These are phyloP conservation scores for Oncorhynchus gorbuscha DNA, from an alignment of 2,113 vertebrate species.

Conservation along the genomic window DNA sequence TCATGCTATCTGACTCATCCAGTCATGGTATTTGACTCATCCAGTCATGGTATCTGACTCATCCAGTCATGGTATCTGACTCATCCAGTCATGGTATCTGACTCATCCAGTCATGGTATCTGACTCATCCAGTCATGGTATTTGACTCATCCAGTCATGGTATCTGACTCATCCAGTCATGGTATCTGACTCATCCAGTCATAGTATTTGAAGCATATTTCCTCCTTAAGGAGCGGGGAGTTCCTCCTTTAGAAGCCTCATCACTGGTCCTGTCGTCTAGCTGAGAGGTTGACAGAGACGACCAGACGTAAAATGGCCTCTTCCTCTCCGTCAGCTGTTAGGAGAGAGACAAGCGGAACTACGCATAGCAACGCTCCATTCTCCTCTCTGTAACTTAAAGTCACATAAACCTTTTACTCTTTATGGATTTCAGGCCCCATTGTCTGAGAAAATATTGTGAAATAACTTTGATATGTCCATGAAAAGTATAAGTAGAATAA, in stretches of 20 bases:
- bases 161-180: too few relatives aligned
- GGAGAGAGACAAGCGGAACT: constrained; percentile 50
- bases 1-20: too few relatives aligned
- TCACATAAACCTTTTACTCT: constrained; percentile 56
- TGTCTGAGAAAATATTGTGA: constrained; percentile 45
- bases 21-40: too few relatives aligned
- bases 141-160: too few relatives aligned
- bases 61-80: too few relatives aligned
- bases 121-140: too few relatives aligned
- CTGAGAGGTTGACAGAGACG: constrained; percentile 44
- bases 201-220: too few relatives aligned
- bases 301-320: constrained; percentile 37
- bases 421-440: constrained; percentile 54
- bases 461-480: constrained; percentile 37
- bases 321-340: constrained; percentile 44
- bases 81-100: too few relatives aligned
- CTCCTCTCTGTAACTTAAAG: constrained; percentile 57
- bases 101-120: too few relatives aligned
- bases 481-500: constrained; percentile 3
- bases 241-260: constrained; percentile 56
- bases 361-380: constrained; percentile 58
- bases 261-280: constrained; percentile 39
- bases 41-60: too few relatives aligned
- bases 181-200: too few relatives aligned
- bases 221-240: constrained; percentile 45